phyloP scores from a whole-genome alignment of 2,797 vertebrate species.

The Lithobates pipiens region DNA sequence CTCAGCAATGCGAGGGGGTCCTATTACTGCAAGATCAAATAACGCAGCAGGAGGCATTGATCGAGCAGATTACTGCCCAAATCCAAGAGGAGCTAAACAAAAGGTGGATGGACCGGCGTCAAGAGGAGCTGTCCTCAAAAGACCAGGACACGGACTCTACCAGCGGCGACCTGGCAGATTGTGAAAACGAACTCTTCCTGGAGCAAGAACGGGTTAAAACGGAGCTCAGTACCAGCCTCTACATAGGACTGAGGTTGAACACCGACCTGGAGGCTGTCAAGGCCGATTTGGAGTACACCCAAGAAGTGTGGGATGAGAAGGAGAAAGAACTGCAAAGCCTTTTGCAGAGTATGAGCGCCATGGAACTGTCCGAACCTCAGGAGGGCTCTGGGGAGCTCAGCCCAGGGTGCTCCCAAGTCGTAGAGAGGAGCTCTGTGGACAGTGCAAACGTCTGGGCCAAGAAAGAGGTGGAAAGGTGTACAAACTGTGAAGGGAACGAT shows the following conservation, averaged over 20 bases:
- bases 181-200: slow-evolving; percentile 76
- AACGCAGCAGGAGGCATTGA: slow-evolving; percentile 84
- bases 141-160: slow-evolving; percentile 68
- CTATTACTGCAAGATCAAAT: slow-evolving; percentile 87
- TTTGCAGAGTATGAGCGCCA: slow-evolving; percentile 79
- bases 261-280: slow-evolving; percentile 87
- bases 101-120: slow-evolving; percentile 89
- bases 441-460: slow-evolving; percentile 79
- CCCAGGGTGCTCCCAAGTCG: background rate
- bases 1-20: slow-evolving; percentile 85
- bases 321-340: slow-evolving; percentile 86
- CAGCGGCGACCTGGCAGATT: slow-evolving; percentile 68
- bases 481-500: slow-evolving; percentile 83
- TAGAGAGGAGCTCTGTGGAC: slow-evolving; percentile 4
- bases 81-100: slow-evolving; percentile 94
- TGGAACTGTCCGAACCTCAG: slow-evolving; percentile 70
- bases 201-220: slow-evolving; percentile 89
- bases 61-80: slow-evolving; percentile 87
- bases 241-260: slow-evolving; percentile 90
- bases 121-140: slow-evolving; percentile 76
- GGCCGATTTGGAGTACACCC: slow-evolving; percentile 84
- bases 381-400: slow-evolving; percentile 18
- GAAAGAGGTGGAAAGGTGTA: slow-evolving; percentile 80
- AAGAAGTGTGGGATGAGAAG: slow-evolving; percentile 83
- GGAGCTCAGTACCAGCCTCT: slow-evolving; percentile 92